Evolutionary conservation across 2,888 invertebrate species (phyloP), one percentile per base, ranked within the genome.

Genomic region (Caenorhabditis sp.): DNA sequence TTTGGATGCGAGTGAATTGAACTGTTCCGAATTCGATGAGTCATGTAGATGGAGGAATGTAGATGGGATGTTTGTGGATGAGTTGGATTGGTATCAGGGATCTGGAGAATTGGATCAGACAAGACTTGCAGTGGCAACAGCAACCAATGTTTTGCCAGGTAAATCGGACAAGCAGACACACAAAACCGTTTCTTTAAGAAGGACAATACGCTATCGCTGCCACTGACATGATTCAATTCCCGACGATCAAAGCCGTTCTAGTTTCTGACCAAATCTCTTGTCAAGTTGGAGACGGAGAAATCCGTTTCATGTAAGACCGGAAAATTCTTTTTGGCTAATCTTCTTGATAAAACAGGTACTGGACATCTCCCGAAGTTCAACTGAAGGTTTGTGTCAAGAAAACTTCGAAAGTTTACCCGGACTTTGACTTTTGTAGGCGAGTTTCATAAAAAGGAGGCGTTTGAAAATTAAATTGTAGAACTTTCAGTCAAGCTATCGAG

Each of bases 51-150:
- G 91, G 91, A 86, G 89, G 28, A 91, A 91, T 72, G 87, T 91
- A 77, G 91, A 91, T 47, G 91, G 91, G 24, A 68, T 90, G 56
- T 86, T 90, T 56, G 86, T 91, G 4, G 91, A 91, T 72, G 91
- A 91, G 59, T 69, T 91, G 58, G 91, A 91, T 73, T 91, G 91
- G 91, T 89, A 87, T 68, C 88, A 90, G 82, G 91, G 91, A 31
- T 84, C 86, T 8, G 91, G 91, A 8, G 86, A 88, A 66, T 82
- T 91, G 44, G 90, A 91, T 69, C 86, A 88, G 51, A 75, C 75
- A 6, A 69, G 88, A 28, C 74, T 91, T 16, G 84, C 89, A 14
- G 80, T 90, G 7, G 88, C 90, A 8, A 91, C 90, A 0, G 89
- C 89, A 5, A 91, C 91, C 0, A 85, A 88, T 54, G 63, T 90